These are phyloP conservation scores for Pteronotus mesoamericanus DNA, from an alignment of 2,797 vertebrate species.

Conservation along the genomic window DNA sequence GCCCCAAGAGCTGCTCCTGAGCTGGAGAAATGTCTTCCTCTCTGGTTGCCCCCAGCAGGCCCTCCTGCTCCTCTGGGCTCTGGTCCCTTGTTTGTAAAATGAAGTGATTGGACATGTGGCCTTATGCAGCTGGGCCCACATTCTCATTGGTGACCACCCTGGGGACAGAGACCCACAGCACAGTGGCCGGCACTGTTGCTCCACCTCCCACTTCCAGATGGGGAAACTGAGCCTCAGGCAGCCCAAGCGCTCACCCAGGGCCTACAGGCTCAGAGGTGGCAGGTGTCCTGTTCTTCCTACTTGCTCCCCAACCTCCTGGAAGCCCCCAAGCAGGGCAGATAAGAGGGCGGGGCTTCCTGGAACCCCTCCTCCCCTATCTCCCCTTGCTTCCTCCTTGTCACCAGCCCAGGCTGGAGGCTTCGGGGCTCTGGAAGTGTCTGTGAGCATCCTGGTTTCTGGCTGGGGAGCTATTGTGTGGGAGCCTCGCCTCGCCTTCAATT, in stretches of 20 bases:
- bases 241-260: fast-evolving
- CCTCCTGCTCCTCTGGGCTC: neutral
- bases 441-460: neutral
- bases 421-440: constrained; percentile 15
- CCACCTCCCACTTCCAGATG: neutral
- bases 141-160: neutral
- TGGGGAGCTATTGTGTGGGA: constrained; percentile 38
- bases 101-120: neutral
- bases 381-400: constrained; percentile 3
- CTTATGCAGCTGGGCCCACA: neutral
- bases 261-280: neutral
- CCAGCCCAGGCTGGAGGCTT: neutral
- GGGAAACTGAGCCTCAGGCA: neutral
- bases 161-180: neutral
- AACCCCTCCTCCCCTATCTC: constrained; percentile 44
- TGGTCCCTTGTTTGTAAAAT: neutral
- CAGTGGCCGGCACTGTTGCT: neutral
- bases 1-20: neutral
- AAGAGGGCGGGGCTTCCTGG: neutral
- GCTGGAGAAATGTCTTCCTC: neutral
- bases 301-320: neutral
- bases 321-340: neutral
- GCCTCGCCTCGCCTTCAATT: constrained; percentile 60
- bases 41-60: neutral
- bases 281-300: neutral